Conservation (phyloP, 1,140 invertebrate species). For the Sarcophaga bullata region DNA sequence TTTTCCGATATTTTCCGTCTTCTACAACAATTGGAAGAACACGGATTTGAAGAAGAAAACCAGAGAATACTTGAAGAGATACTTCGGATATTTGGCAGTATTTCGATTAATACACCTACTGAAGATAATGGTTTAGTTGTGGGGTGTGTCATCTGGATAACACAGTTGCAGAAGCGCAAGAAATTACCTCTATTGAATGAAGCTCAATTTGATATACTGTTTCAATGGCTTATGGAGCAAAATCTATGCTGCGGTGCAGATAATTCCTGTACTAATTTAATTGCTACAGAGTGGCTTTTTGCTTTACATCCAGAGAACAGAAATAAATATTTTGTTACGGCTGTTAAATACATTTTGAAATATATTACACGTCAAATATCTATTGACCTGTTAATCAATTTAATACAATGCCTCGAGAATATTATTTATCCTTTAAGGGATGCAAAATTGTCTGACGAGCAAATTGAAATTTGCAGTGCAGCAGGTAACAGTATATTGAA, state of each 20-base stretch:
- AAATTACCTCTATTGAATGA: neutral
- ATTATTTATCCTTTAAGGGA: neutral
- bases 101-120: neutral
- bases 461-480: neutral
- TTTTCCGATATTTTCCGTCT: neutral
- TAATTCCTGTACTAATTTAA: neutral
- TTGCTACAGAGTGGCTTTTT: neutral
- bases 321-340: neutral
- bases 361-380: neutral
- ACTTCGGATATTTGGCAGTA: neutral
- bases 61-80: constrained; percentile 6
- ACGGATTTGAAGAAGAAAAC: constrained; percentile 11
- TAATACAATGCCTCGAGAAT: neutral
- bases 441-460: neutral
- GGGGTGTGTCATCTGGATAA: neutral
- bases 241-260: neutral
- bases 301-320: neutral
- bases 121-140: neutral
- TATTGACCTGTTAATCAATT: neutral
- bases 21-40: neutral
- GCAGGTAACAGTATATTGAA: neutral
- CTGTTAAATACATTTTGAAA: neutral
- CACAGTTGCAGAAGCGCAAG: neutral
- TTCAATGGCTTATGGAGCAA: neutral
- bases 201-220: neutral